Evolutionary conservation across 2,797 vertebrate genomes (phyloP), one percentile per base, ranked within the genome.

Genomic region (Eutrigla gurnardus): DNA sequence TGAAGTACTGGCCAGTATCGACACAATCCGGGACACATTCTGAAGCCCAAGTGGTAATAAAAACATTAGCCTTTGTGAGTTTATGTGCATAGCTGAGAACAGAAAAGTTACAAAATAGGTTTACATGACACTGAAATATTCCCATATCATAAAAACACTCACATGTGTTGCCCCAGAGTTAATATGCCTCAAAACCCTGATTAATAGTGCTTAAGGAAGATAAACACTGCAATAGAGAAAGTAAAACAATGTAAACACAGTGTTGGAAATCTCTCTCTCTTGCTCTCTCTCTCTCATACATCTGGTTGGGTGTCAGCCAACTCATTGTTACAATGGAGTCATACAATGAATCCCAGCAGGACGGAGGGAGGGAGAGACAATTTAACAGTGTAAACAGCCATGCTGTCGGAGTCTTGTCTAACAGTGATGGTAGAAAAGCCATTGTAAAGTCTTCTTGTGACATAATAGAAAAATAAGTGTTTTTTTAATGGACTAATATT

Each of bases 241-340:
- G 72, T 53, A 45, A 83, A 82, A 78, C 53, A 3, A 64, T 79
- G 43, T 49, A 63, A 75, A 63, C 15, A 42, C 45, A 65, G 9
- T 64, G 42, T 76, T 72, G 39, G 70, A 65, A 70, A 61, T 62
- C 43, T 66, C 49, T 46, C 60, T 17, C 15, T 25, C 49, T 52
- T 25, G n/a, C 2, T 47, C 35, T 73, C 55, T 47, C 35, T 73
- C 55, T 65, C 69, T 78, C 65, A 45, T 77, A 61, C 73, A 80
- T 85, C 71, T 86, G 86, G 77, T 57, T 46, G 70, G 64, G 74
- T 78, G 61, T 77, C 50, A 65, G 77, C 83, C 78, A 73, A 77
- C 68, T 70, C 55, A 36, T 14, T 62, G 70, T 75, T 79, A 80
- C 69, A 79, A 74, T 65, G 1, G n/a, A 83, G 52, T 74, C 59